These are phyloP conservation scores for Electrona antarctica DNA, from an alignment of 2,113 vertebrate species.

Conservation along the genomic window DNA sequence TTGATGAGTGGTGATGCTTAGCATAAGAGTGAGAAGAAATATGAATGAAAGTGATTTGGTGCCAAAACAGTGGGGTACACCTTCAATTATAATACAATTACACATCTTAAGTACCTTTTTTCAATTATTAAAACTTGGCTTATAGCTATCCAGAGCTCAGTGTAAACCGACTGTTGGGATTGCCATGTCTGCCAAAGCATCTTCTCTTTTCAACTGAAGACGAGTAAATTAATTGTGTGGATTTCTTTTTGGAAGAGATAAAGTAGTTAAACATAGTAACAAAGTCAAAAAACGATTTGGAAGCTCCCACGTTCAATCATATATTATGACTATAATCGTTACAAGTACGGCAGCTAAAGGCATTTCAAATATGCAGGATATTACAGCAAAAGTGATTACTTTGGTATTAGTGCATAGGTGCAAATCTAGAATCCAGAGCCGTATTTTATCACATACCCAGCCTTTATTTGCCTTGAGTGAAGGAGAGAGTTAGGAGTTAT, in stretches of 20 bases:
- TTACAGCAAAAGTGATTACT: slow-evolving; percentile 78
- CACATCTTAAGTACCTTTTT: slow-evolving; percentile 10
- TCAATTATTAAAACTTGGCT: slow-evolving; percentile 19
- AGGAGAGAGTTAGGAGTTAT: too few species aligned
- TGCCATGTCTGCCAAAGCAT: not conserved
- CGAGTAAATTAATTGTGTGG: not conserved
- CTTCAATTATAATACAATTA: not conserved
- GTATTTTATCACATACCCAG: not conserved
- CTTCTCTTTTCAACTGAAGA: not conserved
- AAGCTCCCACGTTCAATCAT: slow-evolving; percentile 12
- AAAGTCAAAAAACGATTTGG: not conserved
- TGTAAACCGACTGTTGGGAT: not conserved
- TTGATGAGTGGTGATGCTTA: not conserved
- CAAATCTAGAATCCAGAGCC: slow-evolving; percentile 56
- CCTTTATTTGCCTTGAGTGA: too few species aligned
- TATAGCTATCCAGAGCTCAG: not conserved
- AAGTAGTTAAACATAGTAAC: not conserved
- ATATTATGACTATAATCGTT: not conserved
- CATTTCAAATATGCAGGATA: slow-evolving; percentile 53
- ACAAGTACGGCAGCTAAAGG: slow-evolving; percentile 54
- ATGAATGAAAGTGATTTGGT: slow-evolving; percentile 9
- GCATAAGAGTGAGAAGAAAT: not conserved
- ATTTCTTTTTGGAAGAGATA: not conserved
- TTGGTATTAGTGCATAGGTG: slow-evolving; percentile 81
- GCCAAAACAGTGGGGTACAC: slow-evolving; percentile 1